Percentiles rank a stretch among this genome's conserved stretches.
Conservation (phyloP, 2,113 vertebrate species). For the Electrona antarctica region DNA sequence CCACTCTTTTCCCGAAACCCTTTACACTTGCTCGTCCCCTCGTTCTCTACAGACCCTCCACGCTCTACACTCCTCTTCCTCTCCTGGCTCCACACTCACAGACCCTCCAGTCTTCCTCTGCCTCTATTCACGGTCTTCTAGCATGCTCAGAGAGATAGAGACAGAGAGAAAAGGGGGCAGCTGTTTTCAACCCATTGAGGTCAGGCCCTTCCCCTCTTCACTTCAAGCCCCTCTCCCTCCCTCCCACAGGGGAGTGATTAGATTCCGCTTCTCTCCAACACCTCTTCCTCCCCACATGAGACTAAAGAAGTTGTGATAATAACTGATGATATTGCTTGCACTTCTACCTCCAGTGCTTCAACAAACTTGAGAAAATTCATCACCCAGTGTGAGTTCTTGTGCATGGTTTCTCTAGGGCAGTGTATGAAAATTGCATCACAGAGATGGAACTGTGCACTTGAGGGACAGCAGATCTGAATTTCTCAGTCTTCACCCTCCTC, state of each 20-base stretch:
- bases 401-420: background rate
- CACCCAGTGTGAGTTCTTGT: background rate
- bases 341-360: slow-evolving; percentile 9
- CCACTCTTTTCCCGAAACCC: slow-evolving; percentile 32
- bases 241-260: slow-evolving; percentile 55
- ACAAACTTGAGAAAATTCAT: background rate
- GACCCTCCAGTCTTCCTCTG: slow-evolving; percentile 51
- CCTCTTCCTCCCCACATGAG: slow-evolving; percentile 32
- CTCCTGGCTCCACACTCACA: slow-evolving; percentile 39
- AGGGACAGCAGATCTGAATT: background rate
- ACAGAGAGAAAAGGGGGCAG: slow-evolving; percentile 64
- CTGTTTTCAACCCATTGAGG: slow-evolving; percentile 73
- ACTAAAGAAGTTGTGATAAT: too few relatives aligned
- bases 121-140: slow-evolving; percentile 33
- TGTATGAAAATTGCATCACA: background rate
- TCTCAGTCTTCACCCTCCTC: background rate
- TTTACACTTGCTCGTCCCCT: slow-evolving; percentile 53
- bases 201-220: slow-evolving; percentile 68
- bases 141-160: slow-evolving; percentile 18
- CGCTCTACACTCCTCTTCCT: slow-evolving; percentile 34
- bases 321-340: slow-evolving; percentile 17
- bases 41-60: slow-evolving; percentile 50
- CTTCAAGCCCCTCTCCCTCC: slow-evolving; percentile 50
- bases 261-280: slow-evolving; percentile 50
- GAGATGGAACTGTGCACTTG: background rate